These are phyloP conservation scores for Oncorhynchus kisutch DNA, from an alignment of 2,113 vertebrate species.

Conservation along the genomic window DNA sequence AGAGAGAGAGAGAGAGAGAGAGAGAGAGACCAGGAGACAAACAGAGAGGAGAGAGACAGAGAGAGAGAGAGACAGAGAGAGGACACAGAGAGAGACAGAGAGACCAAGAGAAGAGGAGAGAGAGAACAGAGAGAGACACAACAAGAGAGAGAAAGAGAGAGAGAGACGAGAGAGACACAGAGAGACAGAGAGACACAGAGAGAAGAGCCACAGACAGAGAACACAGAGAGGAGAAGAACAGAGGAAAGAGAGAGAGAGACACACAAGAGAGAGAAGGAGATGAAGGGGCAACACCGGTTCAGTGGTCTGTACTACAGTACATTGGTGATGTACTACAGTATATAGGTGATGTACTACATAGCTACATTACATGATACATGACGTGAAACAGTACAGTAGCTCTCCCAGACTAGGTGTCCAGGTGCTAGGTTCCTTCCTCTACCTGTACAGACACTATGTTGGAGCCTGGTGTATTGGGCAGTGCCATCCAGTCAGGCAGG, in stretches of 20 bases:
- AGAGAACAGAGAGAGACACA: too few species aligned
- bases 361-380: too few species aligned
- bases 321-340: too few species aligned
- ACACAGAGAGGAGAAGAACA: not conserved
- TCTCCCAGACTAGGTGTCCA: too few species aligned
- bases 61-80: not conserved
- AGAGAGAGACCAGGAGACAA: not conserved
- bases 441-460: conserved; percentile 81
- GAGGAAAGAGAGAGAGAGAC: not conserved
- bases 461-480: conserved; percentile 72
- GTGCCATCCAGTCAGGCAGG: conserved; percentile 87
- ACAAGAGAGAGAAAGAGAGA: not conserved
- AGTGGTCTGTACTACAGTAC: too few species aligned
- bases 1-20: not conserved
- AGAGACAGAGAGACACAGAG: not conserved
- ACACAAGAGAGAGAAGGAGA: not conserved
- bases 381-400: too few species aligned
- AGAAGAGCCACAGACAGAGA: conserved; percentile 6
- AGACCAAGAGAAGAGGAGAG: too few species aligned
- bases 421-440: not conserved
- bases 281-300: not conserved
- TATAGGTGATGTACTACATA: too few species aligned
- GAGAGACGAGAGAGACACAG: not conserved
- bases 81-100: not conserved
- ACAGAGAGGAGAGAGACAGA: not conserved